Evolutionary conservation across 35 echinoderm and acorn worm genomes (phyloP).

Genomic region (Apostichopus parvimensis): DNA sequence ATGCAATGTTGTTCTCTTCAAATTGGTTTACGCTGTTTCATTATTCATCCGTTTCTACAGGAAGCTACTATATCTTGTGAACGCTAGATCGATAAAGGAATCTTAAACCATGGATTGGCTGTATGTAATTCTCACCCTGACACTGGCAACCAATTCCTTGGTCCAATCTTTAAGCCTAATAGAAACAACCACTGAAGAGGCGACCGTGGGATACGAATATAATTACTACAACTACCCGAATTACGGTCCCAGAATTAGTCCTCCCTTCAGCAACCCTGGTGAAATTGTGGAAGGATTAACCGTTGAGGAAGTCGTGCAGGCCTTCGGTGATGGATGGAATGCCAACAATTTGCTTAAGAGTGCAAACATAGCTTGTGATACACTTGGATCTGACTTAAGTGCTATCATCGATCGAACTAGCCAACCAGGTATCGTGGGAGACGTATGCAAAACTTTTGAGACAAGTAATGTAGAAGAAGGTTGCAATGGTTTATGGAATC

Average conservation of each 20-base stretch:
- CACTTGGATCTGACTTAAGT: background rate
- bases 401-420: background rate
- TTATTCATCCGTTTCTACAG: no score
- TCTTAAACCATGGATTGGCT: background rate
- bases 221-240: background rate
- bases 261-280: background rate
- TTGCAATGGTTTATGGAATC: background rate
- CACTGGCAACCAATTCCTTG: background rate
- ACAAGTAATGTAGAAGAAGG: background rate
- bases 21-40: no score
- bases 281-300: background rate
- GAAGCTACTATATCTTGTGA: no score
- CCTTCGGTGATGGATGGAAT: constrained; percentile 22
- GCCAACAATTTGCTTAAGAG: background rate
- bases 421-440: background rate
- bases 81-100: no score
- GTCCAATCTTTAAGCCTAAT: background rate
- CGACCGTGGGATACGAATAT: background rate
- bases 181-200: background rate
- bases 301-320: background rate
- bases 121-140: background rate
- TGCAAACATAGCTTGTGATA: background rate
- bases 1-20: no score
- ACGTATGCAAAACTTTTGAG: background rate
- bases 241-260: background rate